Evolutionary conservation across 2,888 invertebrate genomes (phyloP), one percentile per base, ranked within the genome.

Genomic region (Parnassius apollo): DNA sequence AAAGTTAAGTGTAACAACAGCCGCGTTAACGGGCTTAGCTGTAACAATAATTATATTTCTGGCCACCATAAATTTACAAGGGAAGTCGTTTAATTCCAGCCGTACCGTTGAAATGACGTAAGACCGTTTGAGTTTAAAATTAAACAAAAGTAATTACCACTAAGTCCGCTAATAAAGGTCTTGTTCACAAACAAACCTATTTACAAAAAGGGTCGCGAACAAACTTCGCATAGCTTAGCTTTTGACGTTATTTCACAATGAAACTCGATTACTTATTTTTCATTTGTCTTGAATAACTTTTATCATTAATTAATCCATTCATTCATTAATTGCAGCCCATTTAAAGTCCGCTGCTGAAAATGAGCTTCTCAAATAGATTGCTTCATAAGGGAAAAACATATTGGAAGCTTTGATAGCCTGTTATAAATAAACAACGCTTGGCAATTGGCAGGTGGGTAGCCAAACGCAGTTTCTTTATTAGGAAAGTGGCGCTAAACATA

Each of bases 81-180:
- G 84, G 83, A 84, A 88, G 82, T 81, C 85, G 82, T 86, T 82
- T 85, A 69, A 58, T 65, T 58, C 54, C 59, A 64, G 69, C 65
- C 75, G 73, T 72, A 70, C 73, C 72, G 73, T 63, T 66, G 75
- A 77, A 78, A 80, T 78, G 84, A 84, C 82, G 82, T 74, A 74
- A 69, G 73, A 74, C 77, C 82, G 81, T 82, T 85, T 81, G 77
- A 80, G 78, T 82, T 84, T 86, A 83, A 85, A 88, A 86, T 81
- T 84, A 83, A 83, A 81, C 82, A 70, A 77, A 77, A 81, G 83
- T 87, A 87, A 88, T 88, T 87, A 85, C 80, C 75, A 73, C 75
- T 71, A 77, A 80, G 77, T 71, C 67, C 68, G 67, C 76, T 73
- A 73, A 74, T 68, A 73, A 77, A 75, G 76, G 75, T 73, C 70